Percentiles rank a stretch among this genome's conserved stretches.
Evolutionary conservation across 2,797 vertebrate species (phyloP).

Genomic region (Carcharodon carcharias): DNA sequence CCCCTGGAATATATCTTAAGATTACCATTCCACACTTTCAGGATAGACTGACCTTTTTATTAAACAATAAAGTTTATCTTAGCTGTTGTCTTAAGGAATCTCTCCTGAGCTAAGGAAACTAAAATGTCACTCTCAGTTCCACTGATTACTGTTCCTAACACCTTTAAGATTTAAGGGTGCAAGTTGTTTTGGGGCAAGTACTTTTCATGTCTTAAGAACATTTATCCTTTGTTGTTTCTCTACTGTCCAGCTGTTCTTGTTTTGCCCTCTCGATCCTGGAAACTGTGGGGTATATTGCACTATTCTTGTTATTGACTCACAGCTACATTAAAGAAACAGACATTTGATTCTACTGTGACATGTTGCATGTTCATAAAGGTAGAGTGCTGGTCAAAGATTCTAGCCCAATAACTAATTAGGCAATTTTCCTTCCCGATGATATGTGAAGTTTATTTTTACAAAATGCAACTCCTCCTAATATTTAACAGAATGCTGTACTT

Average conservation of each 20-base stretch:
- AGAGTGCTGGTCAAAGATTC: background rate
- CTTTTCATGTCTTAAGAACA: background rate
- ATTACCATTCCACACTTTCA: background rate
- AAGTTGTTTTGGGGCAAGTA: background rate
- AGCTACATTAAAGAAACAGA: background rate
- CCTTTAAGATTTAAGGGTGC: background rate
- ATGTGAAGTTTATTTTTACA: background rate
- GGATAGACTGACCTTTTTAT: background rate
- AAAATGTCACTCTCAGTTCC: background rate
- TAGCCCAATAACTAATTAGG: background rate
- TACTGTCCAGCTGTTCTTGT: background rate
- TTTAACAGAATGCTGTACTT: too few relatives aligned
- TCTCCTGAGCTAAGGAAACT: too few relatives aligned
- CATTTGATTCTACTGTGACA: background rate
- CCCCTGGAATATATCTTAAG: background rate
- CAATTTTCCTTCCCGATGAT: background rate
- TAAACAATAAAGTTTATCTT: background rate
- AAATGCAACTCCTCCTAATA: too few relatives aligned
- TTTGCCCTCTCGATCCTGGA: background rate
- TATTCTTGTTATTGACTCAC: background rate
- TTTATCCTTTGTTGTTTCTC: background rate
- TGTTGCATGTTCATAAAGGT: background rate
- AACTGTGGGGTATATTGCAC: background rate
- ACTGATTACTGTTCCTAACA: background rate
- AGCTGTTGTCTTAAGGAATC: too few relatives aligned